Conservation (phyloP, 2,797 vertebrate genomes). For the Picus viridis region DNA sequence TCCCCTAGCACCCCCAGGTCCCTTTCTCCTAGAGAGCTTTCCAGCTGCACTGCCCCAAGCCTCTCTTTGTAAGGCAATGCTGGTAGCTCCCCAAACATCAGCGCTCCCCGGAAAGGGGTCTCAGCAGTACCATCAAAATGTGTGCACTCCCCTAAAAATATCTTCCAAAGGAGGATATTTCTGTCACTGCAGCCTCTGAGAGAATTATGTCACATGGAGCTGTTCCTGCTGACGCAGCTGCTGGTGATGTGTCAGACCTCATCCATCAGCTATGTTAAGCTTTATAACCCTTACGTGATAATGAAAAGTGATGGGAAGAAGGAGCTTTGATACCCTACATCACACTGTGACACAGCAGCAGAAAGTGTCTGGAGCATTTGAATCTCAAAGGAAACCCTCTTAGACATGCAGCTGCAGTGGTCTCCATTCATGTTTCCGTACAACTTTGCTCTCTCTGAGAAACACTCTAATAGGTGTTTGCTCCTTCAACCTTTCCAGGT, state of each 20-base stretch:
- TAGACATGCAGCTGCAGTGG: not conserved
- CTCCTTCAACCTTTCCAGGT: conserved; percentile 46
- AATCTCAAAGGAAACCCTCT: conserved; percentile 25
- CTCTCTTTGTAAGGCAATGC: not conserved
- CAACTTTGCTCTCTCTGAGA: not conserved
- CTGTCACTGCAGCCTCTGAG: not conserved
- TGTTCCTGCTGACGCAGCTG: conserved; percentile 5
- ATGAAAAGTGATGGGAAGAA: not conserved
- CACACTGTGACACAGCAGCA: not conserved
- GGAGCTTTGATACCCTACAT: not conserved
- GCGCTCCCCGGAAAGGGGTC: not conserved
- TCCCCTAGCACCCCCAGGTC: no score
- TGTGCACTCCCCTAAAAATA: not conserved
- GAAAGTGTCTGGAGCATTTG: not conserved
- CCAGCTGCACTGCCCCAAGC: no score
- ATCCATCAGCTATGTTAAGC: not conserved
- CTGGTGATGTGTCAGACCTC: not conserved
- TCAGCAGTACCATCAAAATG: not conserved
- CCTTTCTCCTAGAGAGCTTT: no score
- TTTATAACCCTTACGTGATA: not conserved
- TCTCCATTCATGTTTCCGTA: not conserved
- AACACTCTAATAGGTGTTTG: conserved; percentile 4
- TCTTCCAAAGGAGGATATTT: not conserved
- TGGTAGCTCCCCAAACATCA: not conserved
- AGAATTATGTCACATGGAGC: not conserved